Base-by-base conservation (phyloP, 2,888 invertebrate species). In the Nomada ruficornis region DNA sequence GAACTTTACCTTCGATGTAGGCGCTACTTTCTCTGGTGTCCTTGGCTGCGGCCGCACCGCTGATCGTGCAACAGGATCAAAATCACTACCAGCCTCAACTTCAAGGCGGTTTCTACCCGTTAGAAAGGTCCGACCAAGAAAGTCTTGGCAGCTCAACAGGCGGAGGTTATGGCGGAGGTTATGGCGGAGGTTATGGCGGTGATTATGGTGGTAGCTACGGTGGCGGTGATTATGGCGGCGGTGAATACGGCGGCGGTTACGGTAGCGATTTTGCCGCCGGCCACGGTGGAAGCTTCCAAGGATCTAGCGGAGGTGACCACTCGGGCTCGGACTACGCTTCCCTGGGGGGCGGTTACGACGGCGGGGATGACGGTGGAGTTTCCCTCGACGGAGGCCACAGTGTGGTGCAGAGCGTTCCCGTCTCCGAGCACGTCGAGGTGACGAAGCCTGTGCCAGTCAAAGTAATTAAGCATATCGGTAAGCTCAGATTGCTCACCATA, bases 401-500 rank as follows among this genome's bases (percentile, higher is more conserved):
- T 84, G 95, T 95, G 68, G 94, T 95, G 2, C 93, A 93, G 47
- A 91, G 92, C 75, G 95, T 95, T 82, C 95, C 95, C 0, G 95
- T 96, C 47, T 95, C 96, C 70, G 95, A 96, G 85, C 96, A 96
- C 86, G 95, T 96, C 0, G 96, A 96, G 90, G 96, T 96, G 89
- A 96, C 96, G 59, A 96, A 95, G 88, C 96, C 96, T 0, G 95
- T 96, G 64, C 95, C 96, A 0, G 95, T 96, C 54, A 96, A 96
- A 65, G 95, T 96, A 77, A 96, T 96, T 90, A 96, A 96, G 90
- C 96, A 96, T 90, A 94, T 96, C 1, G 95, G 96, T 94, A 89
- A 90, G 86, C 76, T 71, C 1, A 69, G 20, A 11, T 36, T 36
- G 42, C 54, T 57, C 13, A 3, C 2, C 11, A 26, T 2, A 15